phyloP scores from a whole-genome alignment of 2,113 vertebrate genomes.

The human (Homo sapiens) region DNA sequence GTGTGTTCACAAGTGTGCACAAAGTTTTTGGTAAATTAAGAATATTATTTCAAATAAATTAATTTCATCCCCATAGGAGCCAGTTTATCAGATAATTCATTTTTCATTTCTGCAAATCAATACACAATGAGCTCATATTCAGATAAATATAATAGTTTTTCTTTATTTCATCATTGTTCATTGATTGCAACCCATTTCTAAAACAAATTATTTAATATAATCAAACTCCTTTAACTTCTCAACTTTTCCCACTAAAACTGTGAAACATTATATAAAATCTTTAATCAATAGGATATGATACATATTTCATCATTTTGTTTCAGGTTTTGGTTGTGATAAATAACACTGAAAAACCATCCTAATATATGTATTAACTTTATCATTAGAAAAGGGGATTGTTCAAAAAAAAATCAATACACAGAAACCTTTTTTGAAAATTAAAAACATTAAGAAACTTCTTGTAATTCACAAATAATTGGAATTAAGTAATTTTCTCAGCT shows the following conservation, averaged over 20 bases:
- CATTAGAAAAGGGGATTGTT: neutral
- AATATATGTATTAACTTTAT: slow-evolving; percentile 24
- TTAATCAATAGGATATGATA: slow-evolving; percentile 1
- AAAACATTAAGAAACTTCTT: neutral
- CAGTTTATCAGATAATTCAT: slow-evolving; percentile 4
- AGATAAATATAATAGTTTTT: neutral
- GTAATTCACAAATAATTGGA: neutral
- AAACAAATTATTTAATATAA: neutral
- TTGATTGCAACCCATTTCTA: slow-evolving; percentile 4
- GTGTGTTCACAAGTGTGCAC: neutral
- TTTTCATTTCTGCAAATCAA: neutral
- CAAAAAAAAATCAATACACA: neutral
- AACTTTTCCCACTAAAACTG: slow-evolving; percentile 29
- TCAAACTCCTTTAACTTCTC: slow-evolving; percentile 17
- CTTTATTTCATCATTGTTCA: neutral
- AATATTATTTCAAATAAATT: slow-evolving; percentile 24
- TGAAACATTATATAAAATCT: slow-evolving; percentile 18
- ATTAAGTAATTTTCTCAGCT: slow-evolving; percentile 22
- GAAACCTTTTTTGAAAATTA: slow-evolving; percentile 74
- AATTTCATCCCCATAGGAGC: neutral
- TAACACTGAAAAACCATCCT: neutral
- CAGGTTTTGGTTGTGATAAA: neutral
- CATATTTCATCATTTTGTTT: neutral
- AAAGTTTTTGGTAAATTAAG: neutral
- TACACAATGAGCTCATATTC: slow-evolving; percentile 4